Percentiles rank a stretch among this genome's conserved stretches.
phyloP scores from a whole-genome alignment of 2,113 vertebrate genomes.

The Geococcyx californianus region DNA sequence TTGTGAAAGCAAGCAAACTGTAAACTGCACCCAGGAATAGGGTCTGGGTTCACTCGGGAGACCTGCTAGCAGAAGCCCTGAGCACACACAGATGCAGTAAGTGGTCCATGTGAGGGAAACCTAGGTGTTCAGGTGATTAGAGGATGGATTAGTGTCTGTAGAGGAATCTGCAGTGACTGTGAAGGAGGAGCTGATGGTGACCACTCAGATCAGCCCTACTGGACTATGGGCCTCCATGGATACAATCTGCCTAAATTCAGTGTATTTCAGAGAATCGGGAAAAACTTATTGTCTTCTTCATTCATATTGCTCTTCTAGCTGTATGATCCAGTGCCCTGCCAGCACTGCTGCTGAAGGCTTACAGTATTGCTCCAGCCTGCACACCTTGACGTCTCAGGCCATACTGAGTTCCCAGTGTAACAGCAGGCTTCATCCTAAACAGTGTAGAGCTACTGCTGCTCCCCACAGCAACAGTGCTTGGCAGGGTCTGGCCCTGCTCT shows the following conservation, averaged over 20 bases:
- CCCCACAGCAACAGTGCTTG: not conserved
- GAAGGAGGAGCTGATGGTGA: not conserved
- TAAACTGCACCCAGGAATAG: not conserved
- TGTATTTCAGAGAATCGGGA: not conserved
- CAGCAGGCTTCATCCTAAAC: not conserved
- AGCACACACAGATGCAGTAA: not conserved
- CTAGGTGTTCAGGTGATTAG: not conserved
- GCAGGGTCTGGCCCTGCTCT: not conserved
- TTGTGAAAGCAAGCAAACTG: not conserved
- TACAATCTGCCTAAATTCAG: not conserved
- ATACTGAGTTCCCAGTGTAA: not conserved
- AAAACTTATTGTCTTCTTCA: not conserved
- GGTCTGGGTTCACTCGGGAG: not conserved
- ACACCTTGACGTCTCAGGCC: not conserved
- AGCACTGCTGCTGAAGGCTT: not conserved
- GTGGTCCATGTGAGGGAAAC: not conserved
- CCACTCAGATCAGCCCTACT: not conserved
- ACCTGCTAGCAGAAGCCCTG: not conserved
- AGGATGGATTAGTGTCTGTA: fast-evolving
- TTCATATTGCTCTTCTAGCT: not conserved
- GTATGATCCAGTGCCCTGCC: not conserved
- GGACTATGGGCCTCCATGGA: not conserved
- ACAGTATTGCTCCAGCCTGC: not conserved
- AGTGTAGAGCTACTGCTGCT: not conserved
- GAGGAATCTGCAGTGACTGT: not conserved